Evolutionary conservation across 2,113 vertebrate genomes (phyloP).

Genomic region (Lutjanus erythropterus): DNA sequence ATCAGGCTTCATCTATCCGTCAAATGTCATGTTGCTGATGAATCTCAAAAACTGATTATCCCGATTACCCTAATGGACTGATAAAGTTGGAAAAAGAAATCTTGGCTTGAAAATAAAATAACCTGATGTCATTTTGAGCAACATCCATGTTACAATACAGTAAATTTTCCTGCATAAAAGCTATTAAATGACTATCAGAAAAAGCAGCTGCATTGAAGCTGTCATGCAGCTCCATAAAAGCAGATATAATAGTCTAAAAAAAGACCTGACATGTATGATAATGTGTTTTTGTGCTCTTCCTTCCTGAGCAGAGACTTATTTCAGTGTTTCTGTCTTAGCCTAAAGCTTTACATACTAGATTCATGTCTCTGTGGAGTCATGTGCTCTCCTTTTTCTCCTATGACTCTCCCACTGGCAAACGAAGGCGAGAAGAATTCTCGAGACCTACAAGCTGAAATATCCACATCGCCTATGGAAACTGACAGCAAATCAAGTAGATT

Average conservation of each 20-base stretch:
- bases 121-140: too few relatives aligned
- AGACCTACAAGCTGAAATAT: background rate
- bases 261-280: background rate
- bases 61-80: background rate
- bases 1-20: background rate
- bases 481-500: slow-evolving; percentile 30
- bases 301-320: background rate
- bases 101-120: background rate
- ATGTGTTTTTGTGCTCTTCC: background rate
- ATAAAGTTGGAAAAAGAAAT: background rate
- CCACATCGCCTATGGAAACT: slow-evolving; percentile 12
- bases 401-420: slow-evolving; percentile 3
- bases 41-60: background rate
- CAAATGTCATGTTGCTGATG: background rate
- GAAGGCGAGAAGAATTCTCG: background rate
- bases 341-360: background rate
- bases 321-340: background rate
- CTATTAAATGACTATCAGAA: background rate
- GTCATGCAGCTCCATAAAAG: background rate
- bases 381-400: background rate
- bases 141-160: background rate
- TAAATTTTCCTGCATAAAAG: background rate
- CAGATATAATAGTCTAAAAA: background rate
- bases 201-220: background rate
- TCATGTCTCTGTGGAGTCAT: background rate